These are phyloP conservation scores for Actinernus sp. DNA, from an alignment of 92 coral and sea anemone genomes.

Conservation along the genomic window DNA sequence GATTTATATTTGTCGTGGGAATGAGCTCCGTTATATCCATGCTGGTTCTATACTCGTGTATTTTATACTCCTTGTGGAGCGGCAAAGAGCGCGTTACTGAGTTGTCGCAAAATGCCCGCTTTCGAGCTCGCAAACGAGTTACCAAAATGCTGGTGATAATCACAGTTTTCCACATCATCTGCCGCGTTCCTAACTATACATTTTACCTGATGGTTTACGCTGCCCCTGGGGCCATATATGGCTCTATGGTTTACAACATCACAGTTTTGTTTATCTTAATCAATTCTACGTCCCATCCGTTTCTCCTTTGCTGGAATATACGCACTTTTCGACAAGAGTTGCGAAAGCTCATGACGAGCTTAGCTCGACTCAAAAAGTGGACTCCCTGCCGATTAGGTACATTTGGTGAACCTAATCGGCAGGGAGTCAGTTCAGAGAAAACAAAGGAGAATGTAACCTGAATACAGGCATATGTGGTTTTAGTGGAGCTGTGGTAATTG, in stretches of 20 bases:
- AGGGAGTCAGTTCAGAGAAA: too few relatives aligned
- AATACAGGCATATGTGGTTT: too few relatives aligned
- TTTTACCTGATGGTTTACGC: constrained; percentile 61
- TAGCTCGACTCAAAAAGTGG: too few relatives aligned
- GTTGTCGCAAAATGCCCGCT: constrained; percentile 69
- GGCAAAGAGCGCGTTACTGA: constrained; percentile 51
- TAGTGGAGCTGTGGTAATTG: too few relatives aligned
- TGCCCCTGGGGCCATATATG: constrained; percentile 60
- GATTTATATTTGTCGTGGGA: constrained; percentile 55
- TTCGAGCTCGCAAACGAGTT: constrained; percentile 61
- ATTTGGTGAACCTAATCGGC: too few relatives aligned
- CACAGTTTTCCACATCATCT: constrained; percentile 63
- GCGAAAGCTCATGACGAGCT: constrained; percentile 15
- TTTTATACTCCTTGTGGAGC: constrained; percentile 62
- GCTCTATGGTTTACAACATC: constrained; percentile 73
- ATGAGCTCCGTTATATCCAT: constrained; percentile 61
- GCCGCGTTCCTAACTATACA: constrained; percentile 78
- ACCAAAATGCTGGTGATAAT: constrained; percentile 57
- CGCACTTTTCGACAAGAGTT: constrained; percentile 54
- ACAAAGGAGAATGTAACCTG: too few relatives aligned
- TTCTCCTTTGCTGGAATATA: constrained; percentile 59
- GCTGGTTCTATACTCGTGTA: constrained; percentile 59
- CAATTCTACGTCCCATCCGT: constrained; percentile 73
- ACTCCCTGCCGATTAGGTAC: too few relatives aligned
- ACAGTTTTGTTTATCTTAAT: constrained; percentile 73